Conservation (phyloP, 2,797 vertebrate species). For the Acipenser transmontanus region DNA sequence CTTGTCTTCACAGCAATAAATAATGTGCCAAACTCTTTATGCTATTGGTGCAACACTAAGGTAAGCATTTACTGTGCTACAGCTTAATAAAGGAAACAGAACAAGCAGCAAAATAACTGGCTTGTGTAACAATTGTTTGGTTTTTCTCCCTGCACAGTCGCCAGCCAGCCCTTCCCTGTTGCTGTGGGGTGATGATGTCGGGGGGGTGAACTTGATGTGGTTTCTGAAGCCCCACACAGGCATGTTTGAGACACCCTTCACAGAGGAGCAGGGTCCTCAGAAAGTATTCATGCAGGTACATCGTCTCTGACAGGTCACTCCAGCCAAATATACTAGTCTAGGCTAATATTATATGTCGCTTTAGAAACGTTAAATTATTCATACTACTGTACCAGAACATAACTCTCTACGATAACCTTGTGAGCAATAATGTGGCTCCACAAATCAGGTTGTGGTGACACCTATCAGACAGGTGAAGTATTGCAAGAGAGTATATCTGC, state of each 20-base stretch:
- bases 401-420: too few species aligned
- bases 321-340: too few species aligned
- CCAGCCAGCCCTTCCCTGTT: constrained; percentile 38
- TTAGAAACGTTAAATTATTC: too few species aligned
- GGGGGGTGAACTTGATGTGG: constrained; percentile 46
- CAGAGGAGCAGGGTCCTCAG: constrained; percentile 26
- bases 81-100: too few species aligned
- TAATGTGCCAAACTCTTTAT: constrained; percentile 29
- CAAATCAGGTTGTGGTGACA: neutral
- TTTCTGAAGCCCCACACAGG: constrained; percentile 42
- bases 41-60: constrained; percentile 34
- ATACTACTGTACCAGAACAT: too few species aligned
- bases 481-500: neutral
- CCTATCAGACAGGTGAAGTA: neutral
- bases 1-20: constrained; percentile 31
- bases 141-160: constrained; percentile 24
- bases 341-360: too few species aligned
- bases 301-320: neutral
- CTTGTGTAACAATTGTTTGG: too few species aligned
- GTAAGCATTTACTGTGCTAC: constrained; percentile 11
- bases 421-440: too few species aligned
- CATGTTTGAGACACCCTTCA: too few species aligned
- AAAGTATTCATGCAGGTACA: constrained; percentile 47
- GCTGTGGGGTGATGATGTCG: constrained; percentile 50
- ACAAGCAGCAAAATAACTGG: too few species aligned